Percentiles rank a stretch among this genome's conserved stretches.
These are phyloP conservation scores for Nysson spinosus DNA, from an alignment of 2,888 invertebrate species.

Conservation along the genomic window DNA sequence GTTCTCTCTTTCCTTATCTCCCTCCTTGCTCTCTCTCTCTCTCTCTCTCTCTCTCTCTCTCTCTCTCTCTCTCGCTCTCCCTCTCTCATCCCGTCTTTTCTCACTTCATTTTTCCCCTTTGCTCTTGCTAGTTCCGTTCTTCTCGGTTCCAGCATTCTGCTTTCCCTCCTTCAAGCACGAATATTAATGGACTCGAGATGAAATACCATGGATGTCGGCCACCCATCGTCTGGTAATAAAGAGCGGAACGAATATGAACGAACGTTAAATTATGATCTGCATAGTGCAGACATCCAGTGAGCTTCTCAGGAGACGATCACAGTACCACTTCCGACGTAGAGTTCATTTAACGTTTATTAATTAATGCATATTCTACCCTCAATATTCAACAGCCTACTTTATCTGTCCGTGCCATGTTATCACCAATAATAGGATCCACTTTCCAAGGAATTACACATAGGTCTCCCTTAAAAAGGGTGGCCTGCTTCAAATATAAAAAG, in stretches of 20 bases:
- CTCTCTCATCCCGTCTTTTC: neutral
- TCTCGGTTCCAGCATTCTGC: too few relatives aligned
- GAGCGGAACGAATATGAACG: conserved; percentile 40
- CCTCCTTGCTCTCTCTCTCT: neutral
- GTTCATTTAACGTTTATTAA: neutral
- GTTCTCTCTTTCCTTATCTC: neutral
- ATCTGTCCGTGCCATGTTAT: too few relatives aligned
- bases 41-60: neutral
- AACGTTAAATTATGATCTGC: conserved; percentile 42
- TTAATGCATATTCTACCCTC: too few relatives aligned
- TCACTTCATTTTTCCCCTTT: conserved; percentile 1
- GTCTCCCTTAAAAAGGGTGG: too few relatives aligned
- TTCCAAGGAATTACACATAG: too few relatives aligned
- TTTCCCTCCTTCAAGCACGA: conserved; percentile 27
- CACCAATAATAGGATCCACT: too few relatives aligned
- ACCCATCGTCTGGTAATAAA: conserved; percentile 48
- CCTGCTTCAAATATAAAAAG: too few relatives aligned
- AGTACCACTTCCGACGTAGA: neutral
- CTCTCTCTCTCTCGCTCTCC: neutral
- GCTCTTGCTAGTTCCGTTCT: neutral
- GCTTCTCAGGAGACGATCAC: neutral
- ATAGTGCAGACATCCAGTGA: neutral
- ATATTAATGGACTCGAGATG: conserved; percentile 60
- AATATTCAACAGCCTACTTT: too few relatives aligned
- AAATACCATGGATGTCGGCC: conserved; percentile 51